These are phyloP conservation scores for Sapajus apella DNA, from an alignment of 2,113 vertebrate genomes.

Conservation along the genomic window DNA sequence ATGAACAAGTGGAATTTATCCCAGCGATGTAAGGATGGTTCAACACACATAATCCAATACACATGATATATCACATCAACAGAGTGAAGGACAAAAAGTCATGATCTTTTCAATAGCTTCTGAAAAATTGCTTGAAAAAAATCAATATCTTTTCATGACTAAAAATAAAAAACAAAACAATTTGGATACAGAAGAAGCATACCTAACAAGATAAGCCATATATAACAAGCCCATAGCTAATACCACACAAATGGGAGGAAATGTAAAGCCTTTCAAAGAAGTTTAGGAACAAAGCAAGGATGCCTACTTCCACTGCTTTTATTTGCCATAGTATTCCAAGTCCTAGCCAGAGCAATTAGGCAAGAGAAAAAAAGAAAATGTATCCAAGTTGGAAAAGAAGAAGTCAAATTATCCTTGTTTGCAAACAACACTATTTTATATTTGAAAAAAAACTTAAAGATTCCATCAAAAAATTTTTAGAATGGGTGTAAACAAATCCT, in stretches of 20 bases:
- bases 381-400: neutral
- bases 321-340: neutral
- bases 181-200: neutral
- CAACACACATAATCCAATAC: neutral
- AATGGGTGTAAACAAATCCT: neutral
- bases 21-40: neutral
- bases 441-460: neutral
- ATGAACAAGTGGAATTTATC: neutral
- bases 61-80: neutral
- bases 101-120: neutral
- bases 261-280: neutral
- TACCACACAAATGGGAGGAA: neutral
- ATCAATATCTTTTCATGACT: neutral
- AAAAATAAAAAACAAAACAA: neutral
- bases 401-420: neutral
- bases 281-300: neutral
- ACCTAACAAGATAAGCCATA: neutral
- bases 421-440: neutral
- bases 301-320: neutral
- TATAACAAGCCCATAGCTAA: neutral
- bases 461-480: neutral
- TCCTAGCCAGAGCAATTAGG: neutral
- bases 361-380: neutral
- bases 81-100: neutral
- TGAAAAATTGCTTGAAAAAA: neutral